phyloP scores from a whole-genome alignment of 2,113 vertebrate species.

The Acrocephalus arundinaceus region DNA sequence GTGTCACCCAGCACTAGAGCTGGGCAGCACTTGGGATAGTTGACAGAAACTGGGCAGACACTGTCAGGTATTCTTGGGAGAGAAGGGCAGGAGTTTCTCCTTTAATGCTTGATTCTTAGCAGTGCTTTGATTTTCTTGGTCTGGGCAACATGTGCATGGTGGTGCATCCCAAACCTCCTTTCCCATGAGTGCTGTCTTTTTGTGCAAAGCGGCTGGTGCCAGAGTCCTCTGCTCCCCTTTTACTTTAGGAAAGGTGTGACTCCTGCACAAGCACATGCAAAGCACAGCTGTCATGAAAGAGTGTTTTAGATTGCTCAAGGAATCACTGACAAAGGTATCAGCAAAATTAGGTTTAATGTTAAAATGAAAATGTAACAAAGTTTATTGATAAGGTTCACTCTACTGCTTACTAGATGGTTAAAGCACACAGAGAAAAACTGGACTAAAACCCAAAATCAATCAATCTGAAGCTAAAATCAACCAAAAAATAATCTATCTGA shows the following conservation, averaged over 20 bases:
- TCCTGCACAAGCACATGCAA: not conserved
- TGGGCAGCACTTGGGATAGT: not conserved
- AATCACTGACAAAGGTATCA: not conserved
- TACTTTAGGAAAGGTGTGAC: not conserved
- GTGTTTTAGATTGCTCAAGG: not conserved
- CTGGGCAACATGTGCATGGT: not conserved
- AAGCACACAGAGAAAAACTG: not conserved
- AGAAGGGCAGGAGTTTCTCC: not conserved
- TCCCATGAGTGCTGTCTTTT: not conserved
- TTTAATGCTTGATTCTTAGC: not conserved
- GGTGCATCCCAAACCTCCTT: not conserved
- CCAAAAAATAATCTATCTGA: not conserved
- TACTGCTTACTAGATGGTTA: not conserved
- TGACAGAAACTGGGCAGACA: not conserved
- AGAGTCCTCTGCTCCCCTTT: not conserved
- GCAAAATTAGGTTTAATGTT: not conserved
- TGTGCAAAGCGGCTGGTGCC: not conserved
- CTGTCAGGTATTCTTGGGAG: not conserved
- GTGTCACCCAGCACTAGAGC: not conserved
- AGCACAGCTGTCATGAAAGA: not conserved
- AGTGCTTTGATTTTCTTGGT: not conserved
- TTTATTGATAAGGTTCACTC: not conserved
- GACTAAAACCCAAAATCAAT: not conserved
- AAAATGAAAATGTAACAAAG: not conserved
- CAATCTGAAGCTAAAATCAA: not conserved